Percentiles rank a stretch among this genome's conserved stretches.
phyloP scores from a whole-genome alignment of 2,113 vertebrate genomes.

The Corydoras maculifer region DNA sequence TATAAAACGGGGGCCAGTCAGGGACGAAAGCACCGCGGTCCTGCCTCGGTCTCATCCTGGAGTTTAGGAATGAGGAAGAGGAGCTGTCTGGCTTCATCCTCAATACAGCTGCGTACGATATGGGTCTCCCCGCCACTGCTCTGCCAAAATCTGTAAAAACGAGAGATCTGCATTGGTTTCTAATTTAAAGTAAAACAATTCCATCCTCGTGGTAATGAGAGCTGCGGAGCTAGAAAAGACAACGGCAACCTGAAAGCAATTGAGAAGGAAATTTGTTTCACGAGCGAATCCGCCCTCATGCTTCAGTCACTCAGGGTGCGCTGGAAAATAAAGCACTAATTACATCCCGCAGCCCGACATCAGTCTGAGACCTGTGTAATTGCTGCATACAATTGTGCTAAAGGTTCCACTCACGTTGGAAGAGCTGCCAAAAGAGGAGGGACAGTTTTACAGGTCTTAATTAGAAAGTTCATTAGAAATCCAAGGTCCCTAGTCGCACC shows the following conservation, averaged over 20 bases:
- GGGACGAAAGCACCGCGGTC: constrained; percentile 60
- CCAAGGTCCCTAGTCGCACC: constrained; percentile 22
- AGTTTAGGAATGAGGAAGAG: constrained; percentile 62
- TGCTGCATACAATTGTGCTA: constrained; percentile 12
- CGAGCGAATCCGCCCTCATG: constrained; percentile 5
- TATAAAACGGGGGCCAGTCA: constrained; percentile 70
- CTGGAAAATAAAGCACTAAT: constrained; percentile 21
- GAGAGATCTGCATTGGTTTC: background rate
- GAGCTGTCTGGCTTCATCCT: constrained; percentile 79
- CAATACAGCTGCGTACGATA: constrained; percentile 79
- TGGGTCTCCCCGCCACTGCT: constrained; percentile 70
- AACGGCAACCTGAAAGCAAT: background rate
- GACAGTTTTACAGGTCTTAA: constrained; percentile 16
- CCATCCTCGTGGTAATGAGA: background rate
- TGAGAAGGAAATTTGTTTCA: constrained; percentile 11
- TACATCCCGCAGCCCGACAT: constrained; percentile 18
- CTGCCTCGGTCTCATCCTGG: constrained; percentile 68
- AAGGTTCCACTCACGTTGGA: constrained; percentile 17
- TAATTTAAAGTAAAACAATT: background rate
- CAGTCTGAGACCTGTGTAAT: constrained; percentile 11
- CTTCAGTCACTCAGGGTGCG: background rate
- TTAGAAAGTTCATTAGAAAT: constrained; percentile 34
- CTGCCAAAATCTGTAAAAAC: constrained; percentile 65
- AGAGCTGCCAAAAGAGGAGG: constrained; percentile 22
- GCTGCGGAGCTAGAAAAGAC: constrained; percentile 7